Conservation (phyloP, 2,888 invertebrate species). For the Gari tellinella region DNA sequence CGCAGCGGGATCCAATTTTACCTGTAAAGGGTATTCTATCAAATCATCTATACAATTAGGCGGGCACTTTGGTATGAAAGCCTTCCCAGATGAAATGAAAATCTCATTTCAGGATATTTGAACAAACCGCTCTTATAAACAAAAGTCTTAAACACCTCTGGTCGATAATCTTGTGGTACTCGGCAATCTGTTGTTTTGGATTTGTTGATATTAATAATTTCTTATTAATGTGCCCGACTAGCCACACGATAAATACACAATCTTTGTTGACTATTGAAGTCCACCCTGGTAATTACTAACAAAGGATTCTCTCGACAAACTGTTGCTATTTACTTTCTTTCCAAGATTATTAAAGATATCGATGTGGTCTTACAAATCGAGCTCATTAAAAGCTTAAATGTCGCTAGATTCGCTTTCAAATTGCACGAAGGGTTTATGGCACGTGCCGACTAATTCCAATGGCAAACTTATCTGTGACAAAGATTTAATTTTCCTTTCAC, state of each 20-base stretch:
- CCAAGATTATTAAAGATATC: slow-evolving; percentile 57
- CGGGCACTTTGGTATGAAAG: no score
- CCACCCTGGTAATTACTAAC: slow-evolving; percentile 48
- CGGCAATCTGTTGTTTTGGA: slow-evolving; percentile 27
- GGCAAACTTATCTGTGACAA: slow-evolving; percentile 51
- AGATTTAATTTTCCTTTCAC: slow-evolving; percentile 62
- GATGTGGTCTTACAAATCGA: slow-evolving; percentile 44
- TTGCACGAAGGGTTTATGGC: slow-evolving; percentile 34
- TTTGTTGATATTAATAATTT: slow-evolving; percentile 41
- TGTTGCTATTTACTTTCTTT: slow-evolving; percentile 51
- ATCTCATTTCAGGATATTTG: no score
- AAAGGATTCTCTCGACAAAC: slow-evolving; percentile 52
- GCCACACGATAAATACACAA: slow-evolving; percentile 38
- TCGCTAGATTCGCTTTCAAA: slow-evolving; percentile 27
- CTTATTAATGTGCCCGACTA: slow-evolving; percentile 53
- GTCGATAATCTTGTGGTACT: no score
- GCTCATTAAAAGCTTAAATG: slow-evolving; percentile 53
- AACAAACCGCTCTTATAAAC: no score
- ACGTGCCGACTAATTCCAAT: slow-evolving; percentile 52
- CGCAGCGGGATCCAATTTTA: no score
- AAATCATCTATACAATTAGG: no score
- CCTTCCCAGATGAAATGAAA: no score
- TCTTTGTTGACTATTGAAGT: slow-evolving; percentile 17
- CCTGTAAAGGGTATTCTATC: no score
- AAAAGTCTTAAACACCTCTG: no score